These are phyloP conservation scores for Terrapene triunguis DNA, from an alignment of 2,113 vertebrate species.

Conservation along the genomic window DNA sequence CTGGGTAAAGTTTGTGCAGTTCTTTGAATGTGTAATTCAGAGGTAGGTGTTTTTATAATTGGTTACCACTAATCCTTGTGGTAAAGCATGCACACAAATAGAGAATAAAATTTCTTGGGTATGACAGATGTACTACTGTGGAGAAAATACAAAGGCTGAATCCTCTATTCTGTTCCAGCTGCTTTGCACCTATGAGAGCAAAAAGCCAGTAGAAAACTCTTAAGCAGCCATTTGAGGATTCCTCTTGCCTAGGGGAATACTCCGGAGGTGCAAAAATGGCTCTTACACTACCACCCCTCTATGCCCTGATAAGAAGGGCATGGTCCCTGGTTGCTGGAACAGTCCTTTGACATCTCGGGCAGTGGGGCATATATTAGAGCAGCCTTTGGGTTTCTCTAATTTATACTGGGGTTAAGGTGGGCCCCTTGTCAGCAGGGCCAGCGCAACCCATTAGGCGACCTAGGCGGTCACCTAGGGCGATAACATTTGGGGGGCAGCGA, in stretches of 20 bases:
- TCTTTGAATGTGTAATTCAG: neutral
- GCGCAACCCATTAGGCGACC: too few relatives aligned
- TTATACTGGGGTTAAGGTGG: neutral
- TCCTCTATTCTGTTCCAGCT: neutral
- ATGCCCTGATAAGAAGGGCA: neutral
- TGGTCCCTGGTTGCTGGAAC: neutral
- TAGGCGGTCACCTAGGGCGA: too few relatives aligned
- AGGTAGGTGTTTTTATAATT: neutral
- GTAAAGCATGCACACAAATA: neutral
- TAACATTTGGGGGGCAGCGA: too few relatives aligned
- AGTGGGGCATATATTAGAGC: neutral
- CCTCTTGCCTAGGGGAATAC: neutral
- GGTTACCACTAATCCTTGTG: neutral
- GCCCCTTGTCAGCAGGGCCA: neutral
- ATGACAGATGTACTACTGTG: neutral
- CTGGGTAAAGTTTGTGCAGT: neutral
- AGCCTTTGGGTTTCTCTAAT: neutral
- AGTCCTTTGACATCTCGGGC: neutral
- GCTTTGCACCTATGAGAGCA: neutral
- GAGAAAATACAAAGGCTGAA: accelerated
- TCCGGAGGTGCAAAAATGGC: neutral
- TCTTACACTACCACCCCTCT: neutral
- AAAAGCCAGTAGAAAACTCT: neutral
- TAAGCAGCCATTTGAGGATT: neutral
- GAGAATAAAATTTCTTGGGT: accelerated